Evolutionary conservation across 2,113 vertebrate genomes (phyloP), one percentile per base, ranked within the genome.

Genomic region (Notarius lentiginosus): DNA sequence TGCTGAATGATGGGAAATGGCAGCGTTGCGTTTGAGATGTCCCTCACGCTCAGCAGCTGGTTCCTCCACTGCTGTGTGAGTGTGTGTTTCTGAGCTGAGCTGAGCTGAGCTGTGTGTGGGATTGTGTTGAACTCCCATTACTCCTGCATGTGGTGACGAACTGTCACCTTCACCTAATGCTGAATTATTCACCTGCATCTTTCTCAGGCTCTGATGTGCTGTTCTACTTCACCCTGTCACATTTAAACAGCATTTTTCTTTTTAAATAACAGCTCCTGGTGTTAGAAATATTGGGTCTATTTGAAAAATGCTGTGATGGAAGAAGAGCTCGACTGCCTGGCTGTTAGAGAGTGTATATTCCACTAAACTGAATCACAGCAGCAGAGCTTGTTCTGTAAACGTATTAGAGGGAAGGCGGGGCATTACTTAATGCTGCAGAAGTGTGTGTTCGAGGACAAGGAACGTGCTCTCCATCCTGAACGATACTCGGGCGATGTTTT

Each of bases 401-500:
- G 49, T 30, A 56, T 56, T 56, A 27, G 27, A 34, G 15, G n/a
- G 30, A 53, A 82, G 86, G 85, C 60, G 24, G n/a, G 15, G 47
- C 81, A 70, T 79, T 84, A 83, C 84, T 89, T 82, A 63, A 77
- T 77, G 80, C 56, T 4, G 9, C 56, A 70, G 77, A 79, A 87
- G 86, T 30, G 30, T 83, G 72, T 81, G 56, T 79, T 84, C 79
- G 66, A 18, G 60, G 60, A 82, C 58, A 51, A 68, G 79, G 84
- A 79, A 86, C 51, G 79, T 91, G 90, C 72, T 87, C 87, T 85
- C 79, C 85, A 89, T 89, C 82, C 80, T 89, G 86, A 91, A 56
- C 84, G 90, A 90, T 90, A 87, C 79, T 84, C 72, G 87, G 87
- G 63, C 86, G 83, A n/a, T 90, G 89, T 90, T 92, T 87, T 89